These are phyloP conservation scores for Tapirus terrestris DNA, from an alignment of 2,113 vertebrate species.

Conservation along the genomic window DNA sequence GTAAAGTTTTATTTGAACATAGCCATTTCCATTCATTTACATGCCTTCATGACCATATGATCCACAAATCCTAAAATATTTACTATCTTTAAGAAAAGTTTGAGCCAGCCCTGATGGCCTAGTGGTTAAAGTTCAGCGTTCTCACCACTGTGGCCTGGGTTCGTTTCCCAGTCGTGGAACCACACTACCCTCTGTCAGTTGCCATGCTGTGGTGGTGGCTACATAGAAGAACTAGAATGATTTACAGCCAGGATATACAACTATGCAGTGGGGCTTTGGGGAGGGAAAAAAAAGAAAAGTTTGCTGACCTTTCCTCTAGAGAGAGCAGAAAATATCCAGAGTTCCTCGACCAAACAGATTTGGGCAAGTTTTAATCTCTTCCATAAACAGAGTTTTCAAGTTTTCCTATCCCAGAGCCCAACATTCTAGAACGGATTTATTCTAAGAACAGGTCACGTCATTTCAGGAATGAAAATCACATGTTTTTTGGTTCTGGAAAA, in stretches of 20 bases:
- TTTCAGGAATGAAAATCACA: conserved; percentile 9
- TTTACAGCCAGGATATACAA: no score
- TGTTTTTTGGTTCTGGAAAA: not conserved
- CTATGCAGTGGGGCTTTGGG: no score
- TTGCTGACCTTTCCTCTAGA: not conserved
- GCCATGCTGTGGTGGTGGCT: no score
- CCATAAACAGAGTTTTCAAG: not conserved
- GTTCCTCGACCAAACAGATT: not conserved
- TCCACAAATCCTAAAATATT: not conserved
- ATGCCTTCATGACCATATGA: not conserved
- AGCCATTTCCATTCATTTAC: not conserved
- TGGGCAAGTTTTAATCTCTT: not conserved
- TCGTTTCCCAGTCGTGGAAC: no score
- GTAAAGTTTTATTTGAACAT: not conserved
- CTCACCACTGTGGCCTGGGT: no score
- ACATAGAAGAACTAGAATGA: no score
- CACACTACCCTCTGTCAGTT: no score
- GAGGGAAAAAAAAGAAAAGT: not conserved
- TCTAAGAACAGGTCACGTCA: not conserved
- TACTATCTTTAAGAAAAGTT: not conserved
- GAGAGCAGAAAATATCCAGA: not conserved
- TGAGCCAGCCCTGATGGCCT: not conserved
- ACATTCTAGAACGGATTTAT: not conserved
- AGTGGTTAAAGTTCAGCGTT: no score
- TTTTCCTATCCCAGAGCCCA: not conserved